These are phyloP conservation scores for Aptenodytes patagonicus DNA, from an alignment of 2,113 vertebrate genomes.

Conservation along the genomic window DNA sequence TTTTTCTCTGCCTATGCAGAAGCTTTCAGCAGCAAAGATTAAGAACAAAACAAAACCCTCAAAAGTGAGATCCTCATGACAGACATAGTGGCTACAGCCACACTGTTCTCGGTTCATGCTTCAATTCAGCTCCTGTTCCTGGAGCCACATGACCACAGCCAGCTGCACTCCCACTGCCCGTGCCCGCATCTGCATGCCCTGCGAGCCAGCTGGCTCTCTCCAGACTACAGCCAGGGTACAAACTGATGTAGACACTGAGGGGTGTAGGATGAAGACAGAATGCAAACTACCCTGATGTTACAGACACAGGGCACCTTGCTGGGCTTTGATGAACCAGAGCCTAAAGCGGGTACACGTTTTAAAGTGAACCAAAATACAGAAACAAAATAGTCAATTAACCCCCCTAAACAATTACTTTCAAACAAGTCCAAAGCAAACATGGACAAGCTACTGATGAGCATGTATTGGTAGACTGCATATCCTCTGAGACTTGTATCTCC, in stretches of 20 bases:
- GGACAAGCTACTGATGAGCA: not conserved
- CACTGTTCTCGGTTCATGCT: not conserved
- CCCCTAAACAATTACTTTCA: not conserved
- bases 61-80: not conserved
- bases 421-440: not conserved
- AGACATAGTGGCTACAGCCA: not conserved
- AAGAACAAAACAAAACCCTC: not conserved
- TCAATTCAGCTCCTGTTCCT: not conserved
- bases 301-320: not conserved
- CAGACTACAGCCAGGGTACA: not conserved
- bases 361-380: not conserved
- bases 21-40: not conserved
- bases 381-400: not conserved
- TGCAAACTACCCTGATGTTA: not conserved
- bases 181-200: not conserved
- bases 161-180: not conserved
- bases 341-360: not conserved
- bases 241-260: rapidly evolving
- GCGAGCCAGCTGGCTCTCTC: not conserved
- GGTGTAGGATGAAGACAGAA: not conserved
- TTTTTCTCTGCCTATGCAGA: not conserved
- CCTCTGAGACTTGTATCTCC: not conserved
- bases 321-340: not conserved
- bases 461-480: not conserved
- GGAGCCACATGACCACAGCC: not conserved